Base-by-base conservation (phyloP, 2,888 invertebrate species). In the Orchesellides sinensis region DNA sequence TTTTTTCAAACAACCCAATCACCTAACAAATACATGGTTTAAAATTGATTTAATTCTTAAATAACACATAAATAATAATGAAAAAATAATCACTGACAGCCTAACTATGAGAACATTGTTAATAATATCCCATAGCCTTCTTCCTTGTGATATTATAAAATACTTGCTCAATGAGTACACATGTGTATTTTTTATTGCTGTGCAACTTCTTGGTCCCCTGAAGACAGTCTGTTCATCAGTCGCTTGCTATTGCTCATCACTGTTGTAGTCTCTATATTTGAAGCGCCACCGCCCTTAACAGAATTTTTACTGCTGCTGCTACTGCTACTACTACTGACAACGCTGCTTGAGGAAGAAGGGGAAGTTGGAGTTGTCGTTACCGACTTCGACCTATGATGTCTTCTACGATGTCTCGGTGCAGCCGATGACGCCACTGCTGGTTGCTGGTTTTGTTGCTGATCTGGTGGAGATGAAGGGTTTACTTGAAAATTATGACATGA, bases 161-260 rank as follows among this genome's bases (percentile, higher is more conserved):
- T 47, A 47, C 8, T 19, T 21, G 49, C 14, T n/a, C 8, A n/a
- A 65, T 1, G 8, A 40, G 10, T 19, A 40, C 23, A 40, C 25
- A 56, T 21, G 25, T 23, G 19, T 10, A 8, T 25, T 56, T 27
- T 3, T 25, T 72, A 61, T 45, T 72, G 68, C 49, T 66, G 35
- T 27, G 73, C 68, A 45, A 49, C 73, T 63, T 81, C 81, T 59
- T 72, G 81, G 68, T 81, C 81, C 68, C 73, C 32, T 65, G 66
- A 23, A 29, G 81, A 73, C 66, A 81, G 81, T 81, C 81, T 81
- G 52, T 81, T 81, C 10, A 81, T 81, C 73, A 81, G 81, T 73
- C 81, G 73, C 68, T 81, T 81, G 59, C 73, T 73, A 80, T 56
- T 80, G 61, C 79, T 80, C 79, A 80, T 80, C 32, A 72, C 59